Percentiles rank a stretch among this genome's conserved stretches.
Conservation (phyloP, 2,888 invertebrate species). For the Hymenopus coronatus region DNA sequence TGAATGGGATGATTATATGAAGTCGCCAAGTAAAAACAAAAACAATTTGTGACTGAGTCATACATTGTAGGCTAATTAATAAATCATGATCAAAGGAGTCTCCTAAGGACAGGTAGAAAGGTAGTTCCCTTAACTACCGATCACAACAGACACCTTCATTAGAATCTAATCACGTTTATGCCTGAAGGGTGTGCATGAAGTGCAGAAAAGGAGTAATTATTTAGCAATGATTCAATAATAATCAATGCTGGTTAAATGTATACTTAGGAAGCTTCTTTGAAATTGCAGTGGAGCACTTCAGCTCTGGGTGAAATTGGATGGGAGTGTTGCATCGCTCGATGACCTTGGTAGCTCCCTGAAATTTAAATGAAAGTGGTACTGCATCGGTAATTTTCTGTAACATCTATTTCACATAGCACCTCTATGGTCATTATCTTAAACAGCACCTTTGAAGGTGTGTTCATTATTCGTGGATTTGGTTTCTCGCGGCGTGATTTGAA, state of each 20-base stretch:
- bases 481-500: too few relatives aligned
- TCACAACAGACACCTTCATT: background rate
- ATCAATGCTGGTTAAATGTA: too few relatives aligned
- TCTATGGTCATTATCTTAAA: too few relatives aligned
- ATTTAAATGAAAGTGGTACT: background rate
- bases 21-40: background rate
- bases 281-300: too few relatives aligned
- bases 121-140: background rate
- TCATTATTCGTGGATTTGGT: too few relatives aligned
- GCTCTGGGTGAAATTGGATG: too few relatives aligned
- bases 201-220: background rate
- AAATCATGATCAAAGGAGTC: background rate
- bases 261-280: too few relatives aligned
- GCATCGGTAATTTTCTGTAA: background rate
- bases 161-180: background rate
- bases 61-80: background rate
- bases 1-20: too few relatives aligned
- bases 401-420: background rate
- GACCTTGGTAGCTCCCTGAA: background rate
- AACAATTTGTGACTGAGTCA: background rate
- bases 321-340: background rate
- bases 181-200: background rate
- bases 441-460: too few relatives aligned
- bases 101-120: background rate
- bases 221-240: background rate